Evolutionary conservation across 1,140 invertebrate genomes (phyloP), one percentile per base, ranked within the genome.

Genomic region (Saxidomus purpurata): DNA sequence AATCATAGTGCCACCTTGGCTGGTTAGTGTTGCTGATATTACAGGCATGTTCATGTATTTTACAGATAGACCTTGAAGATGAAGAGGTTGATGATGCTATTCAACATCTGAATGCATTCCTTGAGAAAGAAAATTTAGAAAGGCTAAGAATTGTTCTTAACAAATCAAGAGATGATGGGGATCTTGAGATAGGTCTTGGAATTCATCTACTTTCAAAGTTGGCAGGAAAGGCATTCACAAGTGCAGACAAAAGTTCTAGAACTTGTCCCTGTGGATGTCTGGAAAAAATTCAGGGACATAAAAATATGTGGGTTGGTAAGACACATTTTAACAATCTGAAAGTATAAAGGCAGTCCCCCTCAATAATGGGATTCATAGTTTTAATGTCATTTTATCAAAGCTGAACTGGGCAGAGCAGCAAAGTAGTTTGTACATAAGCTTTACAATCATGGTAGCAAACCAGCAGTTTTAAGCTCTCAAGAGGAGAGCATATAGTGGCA

Each of bases 201-300:
- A 28, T 63, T 63, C 59, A 63, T 63, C 59, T 63, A 1, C n/a
- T 63, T 63, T 28, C 59, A 63, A 63, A 63, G 25, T 63, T 63
- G 59, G 25, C 25, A 8, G 59, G 59, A 15, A 28, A 63, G 6
- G 59, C 59, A 25, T 25, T 11, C 15, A 63, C 59, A 25, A 63
- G 25, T 15, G 28, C 6, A 28, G 15, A 6, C 8, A 63, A 63
- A 28, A 63, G 25, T 28, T 63, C 28, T 4, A 6, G 25, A 63
- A 28, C 4, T 6, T 63, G 59, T 63, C 59, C 59, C n/a, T 63
- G 59, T 63, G 59, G 59, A 28, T 63, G 59, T 15, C n/a, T 28
- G 1, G 59, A 63, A 28, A 63, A 63, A 11, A 6, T 63, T 28
- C 22, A 0, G 4, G 25, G 25, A 1, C 1, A 28, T 25, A 4